Evolutionary conservation across 2,113 vertebrate species (phyloP).

Genomic region (Bos javanicus): DNA sequence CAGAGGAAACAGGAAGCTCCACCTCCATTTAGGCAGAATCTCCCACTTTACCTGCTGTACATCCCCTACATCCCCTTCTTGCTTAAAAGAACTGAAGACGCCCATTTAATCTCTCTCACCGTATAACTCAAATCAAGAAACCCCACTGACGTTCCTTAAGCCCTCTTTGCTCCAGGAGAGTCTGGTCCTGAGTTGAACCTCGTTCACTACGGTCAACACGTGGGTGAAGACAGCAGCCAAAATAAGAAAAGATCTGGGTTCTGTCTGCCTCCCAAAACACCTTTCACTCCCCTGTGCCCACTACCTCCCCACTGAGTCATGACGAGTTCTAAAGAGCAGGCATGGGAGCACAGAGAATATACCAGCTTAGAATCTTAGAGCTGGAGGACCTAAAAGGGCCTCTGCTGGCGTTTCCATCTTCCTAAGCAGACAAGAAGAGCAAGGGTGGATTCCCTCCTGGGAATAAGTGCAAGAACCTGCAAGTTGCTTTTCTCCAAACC

Average conservation of each 20-base stretch:
- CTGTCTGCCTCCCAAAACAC: neutral
- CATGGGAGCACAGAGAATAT: neutral
- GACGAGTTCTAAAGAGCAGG: neutral
- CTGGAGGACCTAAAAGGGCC: too few species aligned
- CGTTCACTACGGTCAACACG: neutral
- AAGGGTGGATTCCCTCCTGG: fast-evolving
- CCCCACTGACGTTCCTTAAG: neutral
- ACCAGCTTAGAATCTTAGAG: neutral
- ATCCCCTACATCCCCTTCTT: too few species aligned
- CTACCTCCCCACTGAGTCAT: too few species aligned
- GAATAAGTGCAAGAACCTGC: neutral
- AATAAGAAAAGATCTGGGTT: neutral
- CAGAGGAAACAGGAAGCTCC: neutral
- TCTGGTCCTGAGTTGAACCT: neutral
- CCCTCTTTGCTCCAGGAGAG: neutral
- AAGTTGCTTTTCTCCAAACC: neutral
- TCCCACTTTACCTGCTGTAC: neutral
- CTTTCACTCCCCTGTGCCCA: neutral
- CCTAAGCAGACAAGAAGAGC: neutral
- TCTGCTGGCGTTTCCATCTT: neutral
- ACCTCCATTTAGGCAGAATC: neutral
- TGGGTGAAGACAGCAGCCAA: neutral
- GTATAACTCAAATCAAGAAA: neutral
- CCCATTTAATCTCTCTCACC: neutral
- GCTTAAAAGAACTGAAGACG: neutral